Conservation (phyloP, 2,113 vertebrate genomes). For the Eurystomus gularis region DNA sequence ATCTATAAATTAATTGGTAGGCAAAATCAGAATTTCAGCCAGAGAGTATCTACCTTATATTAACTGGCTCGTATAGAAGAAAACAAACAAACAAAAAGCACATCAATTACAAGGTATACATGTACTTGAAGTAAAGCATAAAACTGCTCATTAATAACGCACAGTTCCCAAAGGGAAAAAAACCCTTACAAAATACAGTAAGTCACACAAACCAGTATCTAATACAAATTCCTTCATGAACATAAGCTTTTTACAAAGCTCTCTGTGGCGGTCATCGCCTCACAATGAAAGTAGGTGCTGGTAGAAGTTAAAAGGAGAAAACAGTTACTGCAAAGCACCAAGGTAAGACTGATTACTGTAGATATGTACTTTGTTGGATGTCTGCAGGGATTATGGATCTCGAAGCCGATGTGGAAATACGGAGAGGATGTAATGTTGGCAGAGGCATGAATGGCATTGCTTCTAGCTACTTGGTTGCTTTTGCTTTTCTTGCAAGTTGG, state of each 20-base stretch:
- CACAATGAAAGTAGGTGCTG: slow-evolving; percentile 30
- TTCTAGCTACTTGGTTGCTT: not conserved
- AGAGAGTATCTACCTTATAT: not conserved
- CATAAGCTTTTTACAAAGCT: slow-evolving; percentile 37
- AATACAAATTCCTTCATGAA: slow-evolving; percentile 52
- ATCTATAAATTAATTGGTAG: slow-evolving; percentile 30
- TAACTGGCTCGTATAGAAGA: slow-evolving; percentile 28
- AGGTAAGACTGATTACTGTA: not conserved
- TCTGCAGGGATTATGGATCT: not conserved
- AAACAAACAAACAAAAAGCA: not conserved
- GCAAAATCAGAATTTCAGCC: slow-evolving; percentile 37
- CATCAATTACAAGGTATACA: not conserved
- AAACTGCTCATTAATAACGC: slow-evolving; percentile 66
- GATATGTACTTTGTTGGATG: not conserved
- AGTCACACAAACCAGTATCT: slow-evolving; percentile 51
- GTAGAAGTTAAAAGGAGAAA: not conserved
- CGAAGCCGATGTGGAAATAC: not conserved
- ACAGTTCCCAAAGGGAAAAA: slow-evolving; percentile 69
- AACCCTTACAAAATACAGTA: slow-evolving; percentile 49
- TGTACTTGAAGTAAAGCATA: slow-evolving; percentile 54
- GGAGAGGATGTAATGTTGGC: not conserved
- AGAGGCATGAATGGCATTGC: not conserved
- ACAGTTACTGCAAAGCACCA: not conserved
- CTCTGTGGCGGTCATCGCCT: not conserved
- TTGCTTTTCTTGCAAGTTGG: not conserved